Evolutionary conservation across 2,797 vertebrate species (phyloP).

Genomic region (Schizopygopsis malacanthus): DNA sequence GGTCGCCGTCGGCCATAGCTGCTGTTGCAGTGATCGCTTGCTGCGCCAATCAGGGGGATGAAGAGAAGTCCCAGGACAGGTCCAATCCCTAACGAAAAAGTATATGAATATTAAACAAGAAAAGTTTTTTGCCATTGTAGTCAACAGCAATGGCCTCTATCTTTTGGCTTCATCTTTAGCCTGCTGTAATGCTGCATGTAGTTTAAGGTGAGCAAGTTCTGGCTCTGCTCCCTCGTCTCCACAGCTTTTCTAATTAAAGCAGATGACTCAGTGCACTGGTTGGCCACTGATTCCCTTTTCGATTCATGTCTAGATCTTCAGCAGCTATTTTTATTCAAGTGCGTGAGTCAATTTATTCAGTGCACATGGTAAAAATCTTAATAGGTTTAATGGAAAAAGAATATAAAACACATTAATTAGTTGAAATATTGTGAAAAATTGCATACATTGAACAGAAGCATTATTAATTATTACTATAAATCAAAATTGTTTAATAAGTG

Average conservation of each 20-base stretch:
- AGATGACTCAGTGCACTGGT: slow-evolving; percentile 55
- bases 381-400: neutral
- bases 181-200: slow-evolving; percentile 25
- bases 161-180: slow-evolving; percentile 7
- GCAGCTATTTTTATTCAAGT: slow-evolving; percentile 57
- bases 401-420: neutral
- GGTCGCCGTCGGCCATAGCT: slow-evolving; percentile 80
- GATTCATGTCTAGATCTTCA: slow-evolving; percentile 51
- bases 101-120: neutral
- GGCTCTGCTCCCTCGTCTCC: slow-evolving; percentile 53
- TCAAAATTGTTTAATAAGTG: too few species aligned
- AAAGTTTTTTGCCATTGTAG: neutral
- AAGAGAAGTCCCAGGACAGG: slow-evolving; percentile 83
- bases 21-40: slow-evolving; percentile 83
- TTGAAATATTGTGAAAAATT: neutral
- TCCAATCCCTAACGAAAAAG: slow-evolving; percentile 74
- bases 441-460: neutral
- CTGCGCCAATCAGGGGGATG: slow-evolving; percentile 84
- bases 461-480: neutral
- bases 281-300: slow-evolving; percentile 28
- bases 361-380: neutral
- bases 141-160: neutral
- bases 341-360: slow-evolving; percentile 37
- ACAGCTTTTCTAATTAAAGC: slow-evolving; percentile 60
- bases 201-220: slow-evolving; percentile 33